Percentiles rank a stretch among this genome's conserved stretches.
These are phyloP conservation scores for Clitarchus hookeri DNA, from an alignment of 2,888 invertebrate species.

Conservation along the genomic window DNA sequence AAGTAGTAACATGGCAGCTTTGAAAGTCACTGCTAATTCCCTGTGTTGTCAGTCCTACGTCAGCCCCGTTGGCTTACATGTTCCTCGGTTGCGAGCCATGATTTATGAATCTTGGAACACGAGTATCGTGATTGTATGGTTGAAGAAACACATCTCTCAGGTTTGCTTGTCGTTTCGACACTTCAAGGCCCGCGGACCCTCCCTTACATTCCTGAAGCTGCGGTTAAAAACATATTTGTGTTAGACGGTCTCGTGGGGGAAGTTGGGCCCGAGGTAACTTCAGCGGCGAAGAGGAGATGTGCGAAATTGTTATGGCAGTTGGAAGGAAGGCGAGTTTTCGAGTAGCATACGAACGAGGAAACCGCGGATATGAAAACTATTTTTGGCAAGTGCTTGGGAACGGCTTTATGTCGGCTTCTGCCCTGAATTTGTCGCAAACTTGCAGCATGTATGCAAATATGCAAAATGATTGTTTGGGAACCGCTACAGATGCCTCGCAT, in stretches of 20 bases:
- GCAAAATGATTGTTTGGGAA: background rate
- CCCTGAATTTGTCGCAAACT: background rate
- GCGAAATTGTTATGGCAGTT: constrained; percentile 10
- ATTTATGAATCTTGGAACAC: constrained; percentile 23
- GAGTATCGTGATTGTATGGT: constrained; percentile 16
- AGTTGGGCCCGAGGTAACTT: constrained; percentile 3
- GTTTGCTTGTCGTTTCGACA: background rate
- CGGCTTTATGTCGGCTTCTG: background rate
- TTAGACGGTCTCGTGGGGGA: background rate
- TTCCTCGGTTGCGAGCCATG: constrained; percentile 1
- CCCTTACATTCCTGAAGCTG: background rate
- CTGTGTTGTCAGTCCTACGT: background rate
- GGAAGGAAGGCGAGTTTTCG: background rate
- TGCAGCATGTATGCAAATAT: background rate
- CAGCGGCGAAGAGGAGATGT: constrained; percentile 5
- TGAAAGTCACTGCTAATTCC: constrained; percentile 8
- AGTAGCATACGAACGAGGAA: background rate
- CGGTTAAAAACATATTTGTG: background rate
- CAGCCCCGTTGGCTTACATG: background rate
- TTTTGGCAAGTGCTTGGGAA: background rate
- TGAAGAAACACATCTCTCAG: constrained; percentile 24
- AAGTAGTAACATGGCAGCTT: background rate
- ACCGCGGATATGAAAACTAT: background rate
- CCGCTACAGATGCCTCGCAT: background rate
- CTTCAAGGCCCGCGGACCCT: background rate